Conservation (phyloP, 2,888 invertebrate species). For the Rhorus exstirpatorius region DNA sequence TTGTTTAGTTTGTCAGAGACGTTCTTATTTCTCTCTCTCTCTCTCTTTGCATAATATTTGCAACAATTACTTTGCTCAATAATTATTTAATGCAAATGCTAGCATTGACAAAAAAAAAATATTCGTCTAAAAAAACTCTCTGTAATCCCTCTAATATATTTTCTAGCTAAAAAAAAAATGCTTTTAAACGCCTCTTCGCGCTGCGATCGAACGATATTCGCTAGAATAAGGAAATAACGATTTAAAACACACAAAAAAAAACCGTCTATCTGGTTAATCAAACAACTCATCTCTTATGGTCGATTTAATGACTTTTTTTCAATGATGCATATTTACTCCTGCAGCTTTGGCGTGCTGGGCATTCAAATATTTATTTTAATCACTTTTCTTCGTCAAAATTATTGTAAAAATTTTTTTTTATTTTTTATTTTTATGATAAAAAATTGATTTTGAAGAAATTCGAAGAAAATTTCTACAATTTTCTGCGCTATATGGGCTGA, state of each 20-base stretch:
- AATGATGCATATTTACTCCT: too few relatives aligned
- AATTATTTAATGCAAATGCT: conserved; percentile 26
- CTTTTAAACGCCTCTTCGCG: conserved; percentile 62
- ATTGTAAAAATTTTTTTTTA: not conserved
- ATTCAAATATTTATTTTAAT: not conserved
- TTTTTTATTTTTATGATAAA: not conserved
- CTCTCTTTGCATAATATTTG: conserved; percentile 1
- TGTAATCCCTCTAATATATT: conserved; percentile 11
- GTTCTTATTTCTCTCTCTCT: conserved; percentile 39
- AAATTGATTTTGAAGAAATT: not conserved
- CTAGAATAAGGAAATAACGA: conserved; percentile 47
- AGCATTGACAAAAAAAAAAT: conserved; percentile 6
- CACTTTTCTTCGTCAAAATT: not conserved
- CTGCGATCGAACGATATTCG: conserved; percentile 66
- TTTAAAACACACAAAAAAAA: conserved; percentile 22
- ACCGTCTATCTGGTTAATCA: conserved; percentile 25
- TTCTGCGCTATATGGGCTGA: conserved; percentile 1
- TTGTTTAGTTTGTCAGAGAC: conserved; percentile 82
- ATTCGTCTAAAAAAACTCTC: not conserved
- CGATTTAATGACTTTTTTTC: conserved; percentile 1
- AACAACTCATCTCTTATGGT: not conserved
- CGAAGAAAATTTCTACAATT: not conserved
- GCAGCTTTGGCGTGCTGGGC: not conserved
- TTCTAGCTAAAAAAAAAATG: conserved; percentile 13
- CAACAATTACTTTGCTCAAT: conserved; percentile 30